Evolutionary conservation across 2,113 vertebrate species (phyloP).

Genomic region (Ciconia stormi): DNA sequence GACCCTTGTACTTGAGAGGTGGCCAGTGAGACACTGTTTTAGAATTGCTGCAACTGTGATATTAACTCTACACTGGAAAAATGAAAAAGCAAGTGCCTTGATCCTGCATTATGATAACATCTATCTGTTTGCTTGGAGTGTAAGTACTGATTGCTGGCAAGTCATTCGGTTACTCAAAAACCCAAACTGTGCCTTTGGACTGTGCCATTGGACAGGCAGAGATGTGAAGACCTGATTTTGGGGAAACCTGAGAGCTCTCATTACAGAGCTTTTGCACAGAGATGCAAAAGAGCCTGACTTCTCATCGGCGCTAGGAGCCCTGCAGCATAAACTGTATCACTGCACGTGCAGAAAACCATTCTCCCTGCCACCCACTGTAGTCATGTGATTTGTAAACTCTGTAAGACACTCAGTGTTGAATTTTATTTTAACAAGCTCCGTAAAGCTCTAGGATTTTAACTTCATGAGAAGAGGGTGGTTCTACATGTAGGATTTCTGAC

Average conservation of each 20-base stretch:
- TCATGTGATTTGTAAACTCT: neutral
- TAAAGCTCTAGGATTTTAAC: neutral
- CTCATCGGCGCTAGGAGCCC: neutral
- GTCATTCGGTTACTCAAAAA: neutral
- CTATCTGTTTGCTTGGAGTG: neutral
- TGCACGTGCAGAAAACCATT: neutral
- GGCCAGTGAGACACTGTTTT: neutral
- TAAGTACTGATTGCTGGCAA: neutral
- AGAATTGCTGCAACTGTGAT: neutral
- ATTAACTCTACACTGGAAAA: rapidly evolving
- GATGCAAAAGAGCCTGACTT: neutral
- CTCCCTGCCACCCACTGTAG: neutral
- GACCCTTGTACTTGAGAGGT: neutral
- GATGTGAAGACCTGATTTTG: neutral
- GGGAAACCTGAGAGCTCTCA: neutral
- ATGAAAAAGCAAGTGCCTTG: neutral
- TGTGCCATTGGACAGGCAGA: neutral
- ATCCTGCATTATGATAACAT: neutral
- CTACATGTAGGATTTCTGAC: neutral
- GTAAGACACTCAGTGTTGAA: neutral
- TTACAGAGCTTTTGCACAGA: neutral
- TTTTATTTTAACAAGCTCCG: neutral
- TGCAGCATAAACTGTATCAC: neutral
- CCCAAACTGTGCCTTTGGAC: neutral
- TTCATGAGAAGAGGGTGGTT: neutral